A percentile compares a stretch with the other conserved stretches of the same genome.
Evolutionary conservation across 2,888 invertebrate species (phyloP).

Genomic region (Melitaea athalia): DNA sequence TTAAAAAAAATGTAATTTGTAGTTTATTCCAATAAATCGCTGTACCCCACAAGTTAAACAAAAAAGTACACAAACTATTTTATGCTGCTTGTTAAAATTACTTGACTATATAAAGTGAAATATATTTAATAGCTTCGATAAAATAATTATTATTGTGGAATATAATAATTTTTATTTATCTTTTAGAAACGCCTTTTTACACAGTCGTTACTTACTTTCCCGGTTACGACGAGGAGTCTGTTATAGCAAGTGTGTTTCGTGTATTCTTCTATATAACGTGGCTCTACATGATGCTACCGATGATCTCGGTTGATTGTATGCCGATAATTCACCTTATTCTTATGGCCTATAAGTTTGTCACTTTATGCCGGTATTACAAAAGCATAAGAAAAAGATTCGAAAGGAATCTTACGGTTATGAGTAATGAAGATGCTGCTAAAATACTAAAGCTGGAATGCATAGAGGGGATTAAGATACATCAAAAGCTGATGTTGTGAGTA

Average conservation of each 20-base stretch:
- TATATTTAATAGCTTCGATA: neutral
- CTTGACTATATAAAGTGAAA: too few relatives aligned
- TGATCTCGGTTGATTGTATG: slow-evolving; percentile 74
- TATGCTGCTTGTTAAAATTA: too few relatives aligned
- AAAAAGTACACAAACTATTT: too few relatives aligned
- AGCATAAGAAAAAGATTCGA: slow-evolving; percentile 58
- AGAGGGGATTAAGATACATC: slow-evolving; percentile 67
- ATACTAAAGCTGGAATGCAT: slow-evolving; percentile 59
- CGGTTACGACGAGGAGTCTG: slow-evolving; percentile 59
- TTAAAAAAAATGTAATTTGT: too few relatives aligned
- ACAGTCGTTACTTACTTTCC: slow-evolving; percentile 73
- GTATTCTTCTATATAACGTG: slow-evolving; percentile 69
- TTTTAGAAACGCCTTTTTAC: slow-evolving; percentile 66
- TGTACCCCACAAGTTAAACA: too few relatives aligned
- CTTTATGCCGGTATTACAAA: slow-evolving; percentile 61
- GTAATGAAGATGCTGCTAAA: slow-evolving; percentile 50
- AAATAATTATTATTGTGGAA: neutral
- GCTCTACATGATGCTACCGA: slow-evolving; percentile 74
- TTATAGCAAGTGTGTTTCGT: slow-evolving; percentile 54
- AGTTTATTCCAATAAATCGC: too few relatives aligned
- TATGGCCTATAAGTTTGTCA: slow-evolving; percentile 66
- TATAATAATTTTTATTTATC: slow-evolving; percentile 11
- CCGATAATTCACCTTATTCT: slow-evolving; percentile 67
- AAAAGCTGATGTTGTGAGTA: slow-evolving; percentile 65
- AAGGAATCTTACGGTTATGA: slow-evolving; percentile 45